A percentile compares a stretch with the other conserved stretches of the same genome.
phyloP scores from a whole-genome alignment of 2,888 invertebrate species.

The Synanthedon andrenaeformis region DNA sequence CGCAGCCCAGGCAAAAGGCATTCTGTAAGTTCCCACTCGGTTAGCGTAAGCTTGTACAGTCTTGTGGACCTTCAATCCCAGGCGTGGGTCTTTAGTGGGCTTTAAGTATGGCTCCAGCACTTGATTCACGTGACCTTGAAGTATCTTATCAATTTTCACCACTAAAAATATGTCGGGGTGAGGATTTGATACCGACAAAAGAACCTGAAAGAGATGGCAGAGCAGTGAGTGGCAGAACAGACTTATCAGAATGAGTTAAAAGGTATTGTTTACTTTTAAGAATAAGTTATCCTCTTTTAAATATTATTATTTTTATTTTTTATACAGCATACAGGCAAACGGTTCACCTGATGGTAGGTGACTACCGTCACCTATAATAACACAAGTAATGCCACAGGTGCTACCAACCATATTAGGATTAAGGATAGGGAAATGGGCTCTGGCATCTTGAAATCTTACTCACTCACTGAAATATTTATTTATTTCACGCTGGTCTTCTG shows the following conservation, averaged over 20 bases:
- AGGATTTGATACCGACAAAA: slow-evolving; percentile 88
- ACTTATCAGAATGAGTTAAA: background rate
- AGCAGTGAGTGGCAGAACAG: background rate
- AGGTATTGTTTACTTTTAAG: background rate
- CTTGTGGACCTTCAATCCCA: slow-evolving; percentile 85
- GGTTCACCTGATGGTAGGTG: too few relatives aligned
- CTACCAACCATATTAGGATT: too few relatives aligned
- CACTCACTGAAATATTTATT: too few relatives aligned
- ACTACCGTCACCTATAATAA: too few relatives aligned
- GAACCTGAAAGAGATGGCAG: slow-evolving; percentile 70
- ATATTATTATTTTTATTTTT: too few relatives aligned
- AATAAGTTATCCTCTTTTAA: too few relatives aligned
- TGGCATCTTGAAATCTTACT: too few relatives aligned
- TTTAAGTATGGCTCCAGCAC: slow-evolving; percentile 89
- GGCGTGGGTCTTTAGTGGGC: slow-evolving; percentile 81
- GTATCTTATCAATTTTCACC: slow-evolving; percentile 92
- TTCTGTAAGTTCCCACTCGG: slow-evolving; percentile 88
- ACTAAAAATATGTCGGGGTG: slow-evolving; percentile 93
- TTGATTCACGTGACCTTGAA: slow-evolving; percentile 89
- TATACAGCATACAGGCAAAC: too few relatives aligned
- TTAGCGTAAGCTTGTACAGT: slow-evolving; percentile 83
- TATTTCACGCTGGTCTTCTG: too few relatives aligned
- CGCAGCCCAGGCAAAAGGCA: slow-evolving; percentile 98
- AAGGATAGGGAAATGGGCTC: too few relatives aligned
- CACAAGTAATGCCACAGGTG: too few relatives aligned